phyloP scores from a whole-genome alignment of 64 coral and sea anemone genomes.

The Hydrozoanthus tunicans region DNA sequence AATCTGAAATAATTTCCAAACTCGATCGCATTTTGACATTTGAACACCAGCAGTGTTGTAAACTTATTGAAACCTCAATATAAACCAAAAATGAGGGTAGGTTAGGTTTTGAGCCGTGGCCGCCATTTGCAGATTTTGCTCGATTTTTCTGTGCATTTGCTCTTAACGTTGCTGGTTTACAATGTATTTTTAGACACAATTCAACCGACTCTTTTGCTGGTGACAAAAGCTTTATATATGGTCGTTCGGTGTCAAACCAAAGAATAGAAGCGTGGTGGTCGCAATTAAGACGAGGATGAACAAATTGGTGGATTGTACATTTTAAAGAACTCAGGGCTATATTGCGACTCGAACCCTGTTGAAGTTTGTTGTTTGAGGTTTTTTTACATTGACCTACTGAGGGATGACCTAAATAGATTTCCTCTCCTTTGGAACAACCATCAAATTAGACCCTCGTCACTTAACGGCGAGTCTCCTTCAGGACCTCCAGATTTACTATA shows the following conservation, averaged over 20 bases:
- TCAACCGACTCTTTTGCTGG: too few species aligned
- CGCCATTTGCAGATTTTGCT: too few species aligned
- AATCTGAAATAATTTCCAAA: too few species aligned
- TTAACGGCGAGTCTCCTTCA: slow-evolving; percentile 47
- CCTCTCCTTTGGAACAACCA: slow-evolving; percentile 18
- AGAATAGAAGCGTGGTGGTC: neutral
- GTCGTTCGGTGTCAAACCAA: neutral
- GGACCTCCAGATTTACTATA: slow-evolving; percentile 66
- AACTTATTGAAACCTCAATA: too few species aligned
- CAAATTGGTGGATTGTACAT: neutral
- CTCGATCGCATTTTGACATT: too few species aligned
- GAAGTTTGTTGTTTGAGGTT: neutral
- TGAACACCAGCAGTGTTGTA: too few species aligned
- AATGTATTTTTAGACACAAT: too few species aligned
- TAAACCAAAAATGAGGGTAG: too few species aligned
- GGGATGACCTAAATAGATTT: slow-evolving; percentile 13
- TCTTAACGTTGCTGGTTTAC: too few species aligned
- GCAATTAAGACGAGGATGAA: neutral
- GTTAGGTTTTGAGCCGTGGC: too few species aligned
- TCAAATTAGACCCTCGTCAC: neutral
- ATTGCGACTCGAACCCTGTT: neutral
- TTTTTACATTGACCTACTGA: slow-evolving; percentile 49
- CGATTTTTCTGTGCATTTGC: too few species aligned
- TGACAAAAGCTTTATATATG: neutral
- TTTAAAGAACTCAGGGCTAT: neutral